phyloP scores from a whole-genome alignment of 1,140 invertebrate genomes.

The Nasonia giraulti region DNA sequence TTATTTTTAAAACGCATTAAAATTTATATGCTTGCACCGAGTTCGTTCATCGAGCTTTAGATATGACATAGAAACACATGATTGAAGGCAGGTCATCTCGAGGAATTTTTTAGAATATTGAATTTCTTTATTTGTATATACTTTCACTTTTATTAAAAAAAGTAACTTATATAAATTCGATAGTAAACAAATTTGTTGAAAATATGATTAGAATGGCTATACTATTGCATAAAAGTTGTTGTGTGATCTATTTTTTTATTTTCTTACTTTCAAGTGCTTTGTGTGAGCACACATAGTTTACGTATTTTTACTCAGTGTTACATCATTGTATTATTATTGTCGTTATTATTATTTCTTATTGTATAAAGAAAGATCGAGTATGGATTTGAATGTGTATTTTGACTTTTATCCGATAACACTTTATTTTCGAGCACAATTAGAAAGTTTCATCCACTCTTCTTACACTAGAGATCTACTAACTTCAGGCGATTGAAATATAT shows the following conservation, averaged over 20 bases:
- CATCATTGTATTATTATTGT: conserved; percentile 5
- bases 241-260: conserved; percentile 37
- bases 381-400: conserved; percentile 20
- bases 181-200: conserved; percentile 1
- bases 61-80: background rate
- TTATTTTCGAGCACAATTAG: conserved; percentile 33
- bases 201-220: conserved; percentile 28
- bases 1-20: conserved; percentile 60
- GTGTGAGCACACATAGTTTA: conserved; percentile 12
- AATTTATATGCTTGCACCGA: conserved; percentile 41
- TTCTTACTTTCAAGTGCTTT: conserved; percentile 18
- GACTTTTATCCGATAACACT: conserved; percentile 2
- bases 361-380: conserved; percentile 6
- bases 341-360: background rate
- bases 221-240: conserved; percentile 17
- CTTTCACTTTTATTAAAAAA: conserved; percentile 4
- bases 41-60: conserved; percentile 54
- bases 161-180: background rate
- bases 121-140: conserved; percentile 29
- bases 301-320: conserved; percentile 19
- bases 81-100: background rate
- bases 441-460: background rate
- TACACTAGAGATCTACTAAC: background rate
- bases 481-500: conserved; percentile 12
- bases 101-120: background rate